phyloP scores from a whole-genome alignment of 2,113 vertebrate genomes.

The Amblyornis subalaris region DNA sequence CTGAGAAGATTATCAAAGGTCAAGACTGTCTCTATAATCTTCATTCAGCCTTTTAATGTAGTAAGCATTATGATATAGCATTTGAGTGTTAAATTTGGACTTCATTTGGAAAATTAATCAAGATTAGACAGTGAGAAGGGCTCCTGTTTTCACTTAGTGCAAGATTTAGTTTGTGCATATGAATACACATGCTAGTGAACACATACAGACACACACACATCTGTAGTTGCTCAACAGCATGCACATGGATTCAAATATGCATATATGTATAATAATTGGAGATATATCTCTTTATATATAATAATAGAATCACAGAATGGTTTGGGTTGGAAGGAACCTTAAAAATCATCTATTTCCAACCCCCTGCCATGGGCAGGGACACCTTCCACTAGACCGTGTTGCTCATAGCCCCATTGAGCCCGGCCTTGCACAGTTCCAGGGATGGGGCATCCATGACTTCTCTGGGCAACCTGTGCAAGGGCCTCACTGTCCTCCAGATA shows the following conservation, averaged over 20 bases:
- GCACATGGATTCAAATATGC: not conserved
- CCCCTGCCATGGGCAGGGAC: not conserved
- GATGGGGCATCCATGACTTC: not conserved
- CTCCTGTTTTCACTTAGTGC: not conserved
- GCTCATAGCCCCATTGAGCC: not conserved
- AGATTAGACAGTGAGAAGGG: not conserved
- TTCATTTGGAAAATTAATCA: not conserved
- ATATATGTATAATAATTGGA: not conserved
- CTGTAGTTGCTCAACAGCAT: not conserved
- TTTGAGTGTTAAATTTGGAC: not conserved
- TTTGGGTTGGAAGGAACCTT: not conserved
- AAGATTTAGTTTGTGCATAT: not conserved
- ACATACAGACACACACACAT: not conserved
- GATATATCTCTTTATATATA: not conserved
- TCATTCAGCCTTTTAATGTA: not conserved
- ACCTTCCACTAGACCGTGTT: not conserved
- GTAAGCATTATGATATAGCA: not conserved
- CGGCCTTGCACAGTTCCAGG: not conserved
- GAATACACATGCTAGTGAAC: not conserved
- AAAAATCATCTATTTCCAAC: not conserved
- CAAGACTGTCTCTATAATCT: not conserved
- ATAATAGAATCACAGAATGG: not conserved
- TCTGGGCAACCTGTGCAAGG: not conserved
- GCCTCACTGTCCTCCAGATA: not conserved
- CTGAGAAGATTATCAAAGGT: not conserved